Evolutionary conservation across 2,797 vertebrate species (phyloP).

Genomic region (Sternotherus odoratus): DNA sequence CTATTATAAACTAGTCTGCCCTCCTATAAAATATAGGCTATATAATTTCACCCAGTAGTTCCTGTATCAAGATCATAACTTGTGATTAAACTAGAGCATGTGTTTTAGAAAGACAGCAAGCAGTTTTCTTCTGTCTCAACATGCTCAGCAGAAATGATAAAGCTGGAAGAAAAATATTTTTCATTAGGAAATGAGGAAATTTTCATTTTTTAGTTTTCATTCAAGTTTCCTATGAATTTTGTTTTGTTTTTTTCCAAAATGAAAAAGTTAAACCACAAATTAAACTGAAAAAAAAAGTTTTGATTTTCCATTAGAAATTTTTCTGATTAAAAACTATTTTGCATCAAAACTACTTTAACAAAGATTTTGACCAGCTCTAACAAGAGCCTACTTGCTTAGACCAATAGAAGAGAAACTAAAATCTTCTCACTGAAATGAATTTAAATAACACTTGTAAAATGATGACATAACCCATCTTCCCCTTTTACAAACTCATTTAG

Average conservation of each 20-base stretch:
- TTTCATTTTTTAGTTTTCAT: neutral
- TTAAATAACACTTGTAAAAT: fast-evolving
- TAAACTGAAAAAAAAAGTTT: neutral
- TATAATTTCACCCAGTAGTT: neutral
- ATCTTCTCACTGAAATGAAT: neutral
- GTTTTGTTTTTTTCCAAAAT: neutral
- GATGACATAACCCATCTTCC: neutral
- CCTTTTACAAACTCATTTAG: neutral
- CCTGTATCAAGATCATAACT: neutral
- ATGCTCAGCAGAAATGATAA: neutral
- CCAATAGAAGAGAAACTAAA: neutral
- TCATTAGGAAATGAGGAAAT: neutral
- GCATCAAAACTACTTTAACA: neutral
- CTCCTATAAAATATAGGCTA: neutral
- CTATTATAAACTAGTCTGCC: no score
- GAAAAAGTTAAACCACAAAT: neutral
- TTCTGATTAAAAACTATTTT: neutral
- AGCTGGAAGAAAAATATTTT: neutral
- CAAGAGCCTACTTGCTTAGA: neutral
- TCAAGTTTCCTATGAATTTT: neutral
- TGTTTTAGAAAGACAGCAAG: neutral
- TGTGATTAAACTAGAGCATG: neutral
- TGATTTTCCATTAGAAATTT: neutral
- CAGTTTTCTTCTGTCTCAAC: neutral
- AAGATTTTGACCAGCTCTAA: neutral